Evolutionary conservation across 2,888 invertebrate genomes (phyloP).

Genomic region (Desoria tigrina): DNA sequence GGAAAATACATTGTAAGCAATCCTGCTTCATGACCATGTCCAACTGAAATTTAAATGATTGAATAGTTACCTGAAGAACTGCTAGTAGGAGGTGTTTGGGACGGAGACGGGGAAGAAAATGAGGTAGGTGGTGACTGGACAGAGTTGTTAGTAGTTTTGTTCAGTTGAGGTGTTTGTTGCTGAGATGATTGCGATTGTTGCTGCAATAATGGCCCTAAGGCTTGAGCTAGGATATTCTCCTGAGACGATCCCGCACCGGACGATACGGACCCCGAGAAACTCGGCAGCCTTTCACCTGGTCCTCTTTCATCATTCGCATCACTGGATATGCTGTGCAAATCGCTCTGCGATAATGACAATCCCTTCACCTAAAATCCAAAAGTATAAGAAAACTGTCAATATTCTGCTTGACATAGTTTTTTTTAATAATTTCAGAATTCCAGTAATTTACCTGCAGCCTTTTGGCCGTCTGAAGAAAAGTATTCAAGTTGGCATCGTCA

Average conservation of each 20-base stretch:
- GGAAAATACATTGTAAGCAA: too few species aligned
- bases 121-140: constrained; percentile 58
- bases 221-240: constrained; percentile 53
- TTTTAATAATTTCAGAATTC: background rate
- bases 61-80: constrained; percentile 44
- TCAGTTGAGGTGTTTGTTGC: constrained; percentile 38
- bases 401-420: background rate
- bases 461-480: constrained; percentile 81
- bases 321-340: constrained; percentile 54
- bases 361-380: constrained; percentile 72
- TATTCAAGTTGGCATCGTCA: constrained; percentile 85
- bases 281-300: constrained; percentile 44
- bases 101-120: constrained; percentile 60
- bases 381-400: background rate
- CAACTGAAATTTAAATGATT: too few species aligned
- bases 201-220: constrained; percentile 51
- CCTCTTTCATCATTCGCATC: constrained; percentile 51
- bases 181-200: constrained; percentile 42
- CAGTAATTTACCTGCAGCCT: constrained; percentile 53
- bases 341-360: constrained; percentile 60
- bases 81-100: constrained; percentile 52
- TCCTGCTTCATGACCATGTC: too few species aligned
- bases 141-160: constrained; percentile 51
- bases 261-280: constrained; percentile 31
- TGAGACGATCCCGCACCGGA: constrained; percentile 42